Percentiles rank a stretch among this genome's conserved stretches.
phyloP scores from a whole-genome alignment of 2,113 vertebrate species.

The Myanophis thanlyinensis region DNA sequence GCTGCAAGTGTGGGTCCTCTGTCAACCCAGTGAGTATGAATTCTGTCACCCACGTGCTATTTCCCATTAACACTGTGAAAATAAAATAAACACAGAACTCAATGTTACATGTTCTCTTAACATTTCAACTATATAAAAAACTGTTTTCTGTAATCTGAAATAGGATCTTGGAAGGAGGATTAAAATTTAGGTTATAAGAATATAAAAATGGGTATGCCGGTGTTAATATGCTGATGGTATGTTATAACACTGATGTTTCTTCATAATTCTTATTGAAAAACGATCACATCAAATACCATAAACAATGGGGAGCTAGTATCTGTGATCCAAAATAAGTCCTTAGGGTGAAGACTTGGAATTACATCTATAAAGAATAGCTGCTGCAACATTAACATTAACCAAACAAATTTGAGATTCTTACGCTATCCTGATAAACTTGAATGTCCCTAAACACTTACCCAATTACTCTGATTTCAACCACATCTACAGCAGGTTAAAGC shows the following conservation, averaged over 20 bases:
- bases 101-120: background rate
- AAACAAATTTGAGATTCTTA: background rate
- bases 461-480: background rate
- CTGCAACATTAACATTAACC: background rate
- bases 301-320: background rate
- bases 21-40: conserved; percentile 37
- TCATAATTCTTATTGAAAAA: background rate
- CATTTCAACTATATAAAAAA: background rate
- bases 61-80: background rate
- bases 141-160: background rate
- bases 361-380: background rate
- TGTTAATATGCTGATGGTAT: background rate
- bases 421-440: too few relatives aligned
- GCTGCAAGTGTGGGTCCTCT: background rate
- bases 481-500: background rate
- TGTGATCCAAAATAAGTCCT: background rate
- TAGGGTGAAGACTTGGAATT: background rate
- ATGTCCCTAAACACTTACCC: background rate
- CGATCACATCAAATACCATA: background rate
- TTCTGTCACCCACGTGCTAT: fast-evolving
- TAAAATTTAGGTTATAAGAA: background rate
- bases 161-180: background rate
- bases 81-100: background rate
- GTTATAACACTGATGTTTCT: background rate
- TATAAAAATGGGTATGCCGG: background rate